A percentile compares a stretch with the other conserved stretches of the same genome.
Evolutionary conservation across 2,113 vertebrate genomes (phyloP).

Genomic region (Condylura cristata): DNA sequence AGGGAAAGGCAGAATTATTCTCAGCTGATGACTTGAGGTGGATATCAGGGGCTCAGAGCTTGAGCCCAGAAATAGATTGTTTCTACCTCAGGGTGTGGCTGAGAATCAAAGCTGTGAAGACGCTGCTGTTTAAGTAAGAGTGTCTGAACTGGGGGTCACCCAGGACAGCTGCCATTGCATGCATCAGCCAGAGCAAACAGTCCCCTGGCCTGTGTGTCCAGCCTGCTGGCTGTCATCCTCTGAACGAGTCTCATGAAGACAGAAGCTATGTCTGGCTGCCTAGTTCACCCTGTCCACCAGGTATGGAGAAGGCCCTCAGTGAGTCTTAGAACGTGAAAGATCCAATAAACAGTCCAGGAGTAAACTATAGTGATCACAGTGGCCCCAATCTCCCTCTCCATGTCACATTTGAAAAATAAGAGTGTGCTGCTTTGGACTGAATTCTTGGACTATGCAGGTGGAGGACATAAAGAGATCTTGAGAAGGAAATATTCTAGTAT

Average conservation of each 20-base stretch:
- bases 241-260: neutral
- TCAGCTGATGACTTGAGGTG: neutral
- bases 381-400: neutral
- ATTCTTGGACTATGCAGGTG: neutral
- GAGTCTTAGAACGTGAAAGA: neutral
- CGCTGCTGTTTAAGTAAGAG: too few species aligned
- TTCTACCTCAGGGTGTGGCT: neutral
- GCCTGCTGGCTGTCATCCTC: neutral
- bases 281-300: rapidly evolving
- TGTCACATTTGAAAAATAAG: neutral
- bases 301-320: neutral
- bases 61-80: neutral
- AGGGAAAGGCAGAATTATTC: neutral
- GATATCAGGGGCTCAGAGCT: neutral
- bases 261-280: neutral
- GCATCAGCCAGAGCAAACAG: neutral
- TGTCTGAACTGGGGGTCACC: neutral
- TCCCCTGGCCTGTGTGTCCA: neutral
- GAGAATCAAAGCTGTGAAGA: neutral
- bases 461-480: neutral
- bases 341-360: neutral
- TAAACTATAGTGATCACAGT: neutral
- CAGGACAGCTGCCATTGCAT: neutral
- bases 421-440: neutral
- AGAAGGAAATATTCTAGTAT: neutral